Evolutionary conservation across 1,140 invertebrate species (phyloP), one percentile per base, ranked within the genome.

Genomic region (Dufourea novaeangliae): DNA sequence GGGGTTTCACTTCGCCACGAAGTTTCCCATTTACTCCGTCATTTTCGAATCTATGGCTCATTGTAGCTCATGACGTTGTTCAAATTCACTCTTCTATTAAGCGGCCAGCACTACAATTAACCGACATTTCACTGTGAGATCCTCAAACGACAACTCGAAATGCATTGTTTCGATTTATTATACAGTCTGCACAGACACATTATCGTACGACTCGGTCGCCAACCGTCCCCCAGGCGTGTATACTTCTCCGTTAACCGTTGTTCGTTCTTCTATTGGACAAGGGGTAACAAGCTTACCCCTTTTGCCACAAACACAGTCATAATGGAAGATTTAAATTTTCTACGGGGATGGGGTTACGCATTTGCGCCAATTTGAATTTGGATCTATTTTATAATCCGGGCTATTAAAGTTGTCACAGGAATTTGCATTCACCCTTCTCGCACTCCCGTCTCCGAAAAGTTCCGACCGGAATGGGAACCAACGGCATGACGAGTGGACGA

Each of bases 301-400:
- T 41, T 64, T 25, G 66, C 50, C 66, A 44, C 54, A 57, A 67
- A 64, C 70, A 46, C 68, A 37, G 46, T 32, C 64, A 85, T 78
- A 85, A 84, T 84, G 81, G 68, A 80, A 80, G 82, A 85, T 85
- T 85, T 85, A 83, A 85, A 85, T 85, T 80, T 84, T 70, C 78
- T 77, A 74, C 44, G n/a, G 46, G 27, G n/a, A n/a, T n/a, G n/a
- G 34, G 37, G 68, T 52, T 63, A 61, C 69, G 44, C 76, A 29
- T 76, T 59, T 63, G 50, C 32, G 50, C 76, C 57, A 50, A 80
- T 83, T 50, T 75, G 70, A 76, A 75, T 83, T 84, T 44, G 82
- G 82, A 85, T 85, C 78, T 70, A 70, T 83, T 83, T 84, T 82
- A 82, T 83, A 83, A 82, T 79, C 76, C 76, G 59, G 70, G 76